Evolutionary conservation across 2,113 vertebrate species (phyloP), one percentile per base, ranked within the genome.

Genomic region (Xiphophorus hellerii): DNA sequence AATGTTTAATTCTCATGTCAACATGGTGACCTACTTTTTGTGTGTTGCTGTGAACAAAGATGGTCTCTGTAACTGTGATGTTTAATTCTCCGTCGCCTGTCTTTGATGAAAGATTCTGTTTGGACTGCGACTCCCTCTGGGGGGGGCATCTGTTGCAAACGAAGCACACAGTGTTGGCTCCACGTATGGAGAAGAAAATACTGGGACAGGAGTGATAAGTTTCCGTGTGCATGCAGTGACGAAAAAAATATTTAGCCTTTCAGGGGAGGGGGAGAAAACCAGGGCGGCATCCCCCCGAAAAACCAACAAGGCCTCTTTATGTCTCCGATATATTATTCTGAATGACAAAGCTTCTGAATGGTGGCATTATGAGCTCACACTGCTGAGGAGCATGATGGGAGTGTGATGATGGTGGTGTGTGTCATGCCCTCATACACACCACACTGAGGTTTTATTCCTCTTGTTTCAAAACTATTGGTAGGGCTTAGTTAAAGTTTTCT

Each of bases 41-140:
- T 31, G 67, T 76, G 63, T 84, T 51, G 85, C 87, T 87, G 13
- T 25, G 71, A 87, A 86, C 75, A 35, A 74, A 88, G 80, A 84
- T 81, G 44, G 62, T 20, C 73, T 80, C 69, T 73, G 66, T 61
- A 71, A 80, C 84, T 85, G 88, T 90, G 80, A 82, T 91, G 90
- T 92, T 91, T 90, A 83, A 91, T 91, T 92, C 91, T 79, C 80
- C 60, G 33, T 79, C 51, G 39, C 77, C 87, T 88, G 88, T 90
- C 91, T 92, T 91, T 92, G 90, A 92, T 92, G 84, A 91, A 89
- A 72, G 84, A 90, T 91, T 92, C 90, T 91, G 84, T 91, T 91
- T 92, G 77, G 87, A 83, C 83, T 90, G 48, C 0, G 20, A 42
- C 76, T 76, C 85, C 88, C 44, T 74, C 5, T 5, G 31, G 7